Conservation (phyloP, 2,113 vertebrate genomes). For the Paramormyrops kingsleyae region DNA sequence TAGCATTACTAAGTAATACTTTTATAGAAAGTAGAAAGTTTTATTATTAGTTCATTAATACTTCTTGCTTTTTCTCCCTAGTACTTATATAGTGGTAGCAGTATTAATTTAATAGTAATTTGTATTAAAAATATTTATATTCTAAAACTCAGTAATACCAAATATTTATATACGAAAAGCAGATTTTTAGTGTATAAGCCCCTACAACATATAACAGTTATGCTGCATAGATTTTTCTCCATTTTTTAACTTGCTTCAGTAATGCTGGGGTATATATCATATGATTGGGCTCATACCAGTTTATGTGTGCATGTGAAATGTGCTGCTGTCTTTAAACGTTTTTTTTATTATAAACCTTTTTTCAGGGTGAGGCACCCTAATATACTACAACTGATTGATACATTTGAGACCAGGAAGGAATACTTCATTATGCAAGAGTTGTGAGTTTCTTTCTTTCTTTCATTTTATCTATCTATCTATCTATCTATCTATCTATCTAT, state of each 20-base stretch:
- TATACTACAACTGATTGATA: slow-evolving; percentile 75
- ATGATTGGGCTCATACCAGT: background rate
- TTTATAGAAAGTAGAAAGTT: background rate
- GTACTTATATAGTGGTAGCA: background rate
- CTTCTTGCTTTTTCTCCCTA: background rate
- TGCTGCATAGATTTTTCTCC: background rate
- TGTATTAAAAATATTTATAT: background rate
- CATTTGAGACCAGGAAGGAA: slow-evolving; percentile 73
- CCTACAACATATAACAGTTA: background rate
- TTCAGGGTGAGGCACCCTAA: slow-evolving; percentile 75
- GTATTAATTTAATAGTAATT: background rate
- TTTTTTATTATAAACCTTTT: slow-evolving; percentile 23
- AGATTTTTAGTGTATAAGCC: background rate
- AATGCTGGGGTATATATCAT: background rate
- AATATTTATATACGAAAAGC: background rate
- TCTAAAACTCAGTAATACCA: background rate
- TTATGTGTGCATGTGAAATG: no score
- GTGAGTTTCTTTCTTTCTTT: slow-evolving; percentile 50
- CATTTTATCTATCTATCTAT: background rate
- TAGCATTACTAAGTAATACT: background rate
- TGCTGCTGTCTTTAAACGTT: background rate
- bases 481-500: background rate
- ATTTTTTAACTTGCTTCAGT: background rate
- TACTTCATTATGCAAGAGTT: slow-evolving; percentile 78
- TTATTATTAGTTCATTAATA: background rate